Conservation (phyloP, 1,140 invertebrate genomes). For the Halyomorpha halys region DNA sequence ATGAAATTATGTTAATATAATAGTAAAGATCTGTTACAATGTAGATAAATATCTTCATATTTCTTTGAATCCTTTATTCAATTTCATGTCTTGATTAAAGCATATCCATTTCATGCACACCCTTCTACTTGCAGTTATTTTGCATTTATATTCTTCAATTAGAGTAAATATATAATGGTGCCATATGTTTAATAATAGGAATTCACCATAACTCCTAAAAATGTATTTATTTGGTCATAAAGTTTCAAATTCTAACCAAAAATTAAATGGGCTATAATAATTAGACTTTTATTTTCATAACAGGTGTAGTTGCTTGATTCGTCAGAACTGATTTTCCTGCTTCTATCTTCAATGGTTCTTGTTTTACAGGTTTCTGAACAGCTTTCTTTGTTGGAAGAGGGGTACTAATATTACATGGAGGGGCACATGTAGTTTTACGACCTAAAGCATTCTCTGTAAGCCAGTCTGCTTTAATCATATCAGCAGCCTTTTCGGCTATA, state of each 20-base stretch:
- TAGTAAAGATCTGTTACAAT: too few relatives aligned
- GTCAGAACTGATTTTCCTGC: background rate
- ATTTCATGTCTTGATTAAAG: too few relatives aligned
- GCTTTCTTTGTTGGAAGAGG: background rate
- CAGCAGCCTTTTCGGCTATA: conserved; percentile 68
- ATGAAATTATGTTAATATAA: too few relatives aligned
- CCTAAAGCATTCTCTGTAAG: background rate
- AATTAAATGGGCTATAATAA: background rate
- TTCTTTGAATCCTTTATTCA: too few relatives aligned
- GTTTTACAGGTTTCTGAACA: background rate
- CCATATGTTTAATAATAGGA: too few relatives aligned
- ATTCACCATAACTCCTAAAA: too few relatives aligned
- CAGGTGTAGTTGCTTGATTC: background rate
- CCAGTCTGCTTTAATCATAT: conserved; percentile 52
- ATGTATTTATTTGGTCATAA: too few relatives aligned
- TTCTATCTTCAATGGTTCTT: background rate
- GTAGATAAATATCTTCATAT: too few relatives aligned
- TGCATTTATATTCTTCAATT: too few relatives aligned
- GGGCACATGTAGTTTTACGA: background rate
- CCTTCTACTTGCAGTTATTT: too few relatives aligned
- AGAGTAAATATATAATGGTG: too few relatives aligned
- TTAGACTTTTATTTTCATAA: background rate
- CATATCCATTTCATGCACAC: too few relatives aligned
- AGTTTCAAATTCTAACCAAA: background rate
- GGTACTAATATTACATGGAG: background rate